phyloP scores from a whole-genome alignment of 2,113 vertebrate species.

The Rhinogobius similis region DNA sequence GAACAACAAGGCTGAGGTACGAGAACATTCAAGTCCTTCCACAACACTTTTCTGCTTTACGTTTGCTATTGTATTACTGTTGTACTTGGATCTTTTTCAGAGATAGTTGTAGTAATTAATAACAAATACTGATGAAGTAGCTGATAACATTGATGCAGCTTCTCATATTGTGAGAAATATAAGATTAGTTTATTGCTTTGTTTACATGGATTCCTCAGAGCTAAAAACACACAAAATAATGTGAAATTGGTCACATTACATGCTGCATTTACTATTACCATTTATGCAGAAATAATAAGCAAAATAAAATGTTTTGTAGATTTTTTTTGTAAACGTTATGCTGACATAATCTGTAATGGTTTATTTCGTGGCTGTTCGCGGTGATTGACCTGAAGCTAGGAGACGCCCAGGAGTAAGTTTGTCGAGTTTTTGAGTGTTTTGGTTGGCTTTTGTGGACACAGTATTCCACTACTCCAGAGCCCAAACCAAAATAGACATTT shows the following conservation, averaged over 20 bases:
- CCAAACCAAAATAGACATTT: slow-evolving; percentile 24
- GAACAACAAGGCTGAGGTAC: slow-evolving; percentile 92
- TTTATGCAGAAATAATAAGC: background rate
- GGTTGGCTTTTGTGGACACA: slow-evolving; percentile 10
- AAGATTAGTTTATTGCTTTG: background rate
- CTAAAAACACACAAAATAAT: background rate
- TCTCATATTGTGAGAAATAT: too few relatives aligned
- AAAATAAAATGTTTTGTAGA: background rate
- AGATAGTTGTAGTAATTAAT: background rate
- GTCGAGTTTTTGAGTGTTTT: slow-evolving; percentile 24
- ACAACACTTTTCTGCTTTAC: too few relatives aligned
- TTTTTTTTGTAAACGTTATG: background rate
- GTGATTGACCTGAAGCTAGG: background rate
- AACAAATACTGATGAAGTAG: too few relatives aligned
- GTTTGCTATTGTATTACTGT: background rate
- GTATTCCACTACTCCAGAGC: background rate
- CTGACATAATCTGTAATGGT: background rate
- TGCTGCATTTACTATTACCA: too few relatives aligned
- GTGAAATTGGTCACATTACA: background rate
- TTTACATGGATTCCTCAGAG: background rate
- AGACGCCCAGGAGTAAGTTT: slow-evolving; percentile 8
- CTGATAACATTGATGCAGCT: background rate
- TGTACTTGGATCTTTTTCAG: background rate
- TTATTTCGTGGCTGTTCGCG: background rate
- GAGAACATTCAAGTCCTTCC: background rate